A percentile compares a stretch with the other conserved stretches of the same genome.
These are phyloP conservation scores for Pomacea canaliculata DNA, from an alignment of 2,888 invertebrate species.

Conservation along the genomic window DNA sequence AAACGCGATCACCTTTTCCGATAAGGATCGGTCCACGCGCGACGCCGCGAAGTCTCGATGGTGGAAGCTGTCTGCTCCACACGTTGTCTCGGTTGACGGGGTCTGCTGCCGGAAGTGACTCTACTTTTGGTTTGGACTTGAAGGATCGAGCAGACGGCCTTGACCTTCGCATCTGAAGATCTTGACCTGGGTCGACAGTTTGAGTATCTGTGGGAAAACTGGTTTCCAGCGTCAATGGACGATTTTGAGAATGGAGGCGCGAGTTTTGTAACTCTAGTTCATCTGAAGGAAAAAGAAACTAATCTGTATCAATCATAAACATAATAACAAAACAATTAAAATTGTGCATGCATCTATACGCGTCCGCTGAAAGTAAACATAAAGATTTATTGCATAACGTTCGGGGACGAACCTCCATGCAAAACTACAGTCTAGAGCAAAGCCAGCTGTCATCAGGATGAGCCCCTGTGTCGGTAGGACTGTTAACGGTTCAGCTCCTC, in stretches of 20 bases:
- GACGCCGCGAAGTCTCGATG: background rate
- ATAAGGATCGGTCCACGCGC: background rate
- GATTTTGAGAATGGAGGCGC: constrained; percentile 10
- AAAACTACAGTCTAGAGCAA: no score
- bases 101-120: background rate
- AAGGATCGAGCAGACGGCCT: background rate
- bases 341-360: no score
- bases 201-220: background rate
- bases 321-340: background rate
- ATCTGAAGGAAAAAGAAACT: background rate
- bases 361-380: no score
- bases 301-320: no score
- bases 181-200: background rate
- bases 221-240: background rate
- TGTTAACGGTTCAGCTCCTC: no score
- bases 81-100: background rate
- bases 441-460: no score
- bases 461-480: no score
- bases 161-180: background rate
- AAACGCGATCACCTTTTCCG: background rate
- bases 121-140: background rate
- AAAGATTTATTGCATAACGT: no score
- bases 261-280: constrained; percentile 26
- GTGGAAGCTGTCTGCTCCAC: background rate
- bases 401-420: no score